Base-by-base conservation (phyloP, 2,113 vertebrate species). In the Cyprinodon variegatus region DNA sequence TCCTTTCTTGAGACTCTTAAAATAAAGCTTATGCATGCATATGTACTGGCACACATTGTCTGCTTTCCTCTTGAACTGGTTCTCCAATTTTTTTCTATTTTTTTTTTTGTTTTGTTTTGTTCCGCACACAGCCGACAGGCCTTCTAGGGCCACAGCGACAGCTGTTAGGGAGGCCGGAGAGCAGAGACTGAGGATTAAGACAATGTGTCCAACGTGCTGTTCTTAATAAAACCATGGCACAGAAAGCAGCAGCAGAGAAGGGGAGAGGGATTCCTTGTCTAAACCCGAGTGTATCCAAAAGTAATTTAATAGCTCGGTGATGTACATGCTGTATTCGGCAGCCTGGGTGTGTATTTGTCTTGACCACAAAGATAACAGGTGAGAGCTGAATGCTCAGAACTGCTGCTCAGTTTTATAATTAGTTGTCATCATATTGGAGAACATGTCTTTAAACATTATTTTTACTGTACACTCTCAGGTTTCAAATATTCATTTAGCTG, bases 1-100 rank as follows among this genome's bases (percentile, higher is more conserved):
- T 82, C 80, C 87, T 84, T 89, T 90, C 89, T 92, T 91, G 88
- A 93, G 90, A 92, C 90, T 85, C 92, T 92, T 92, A 93, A 94
- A 94, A 94, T 94, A 94, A 94, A 90, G 84, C 75, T 73, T 69
- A 68, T 45, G 75, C 76, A 85, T 82, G 83, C 70, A 64, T 70
- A 62, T 41, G 53, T 57, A n/a, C 48, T 45, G 50, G 14, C 65
- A 22, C 71, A 13, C 78, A 69, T 72, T 71, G 48, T 79, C 72
- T 69, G 66, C 73, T 75, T 79, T 81, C 79, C 61, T 74, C 77
- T 82, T 77, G 69, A 20, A 83, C 53, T 77, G 77, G 14, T 43
- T 74, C 80, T 76, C 68, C 17, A 83, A 43, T 77, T 76, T 11
- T 29, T 70, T 50, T 68, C 53, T 81, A 40, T n/a, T 11, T 62